phyloP scores from a whole-genome alignment of 1,140 invertebrate genomes.

The Phymastichus coffea region DNA sequence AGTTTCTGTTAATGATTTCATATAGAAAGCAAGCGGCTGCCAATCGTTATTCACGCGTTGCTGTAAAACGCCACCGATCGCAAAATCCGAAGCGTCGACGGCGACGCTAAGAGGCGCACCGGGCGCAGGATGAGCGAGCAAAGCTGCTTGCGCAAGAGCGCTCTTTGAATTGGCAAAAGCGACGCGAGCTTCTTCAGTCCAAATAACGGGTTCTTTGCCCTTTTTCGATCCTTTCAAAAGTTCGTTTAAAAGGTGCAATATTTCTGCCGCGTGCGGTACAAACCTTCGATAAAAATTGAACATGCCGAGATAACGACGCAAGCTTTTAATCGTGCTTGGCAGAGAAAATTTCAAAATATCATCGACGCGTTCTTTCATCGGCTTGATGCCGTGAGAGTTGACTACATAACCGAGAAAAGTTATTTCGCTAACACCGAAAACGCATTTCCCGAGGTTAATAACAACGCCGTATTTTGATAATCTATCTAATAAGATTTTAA shows the following conservation, averaged over 20 bases:
- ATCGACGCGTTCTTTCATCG: slow-evolving; percentile 19
- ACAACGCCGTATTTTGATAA: neutral
- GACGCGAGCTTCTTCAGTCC: slow-evolving; percentile 14
- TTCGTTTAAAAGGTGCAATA: neutral
- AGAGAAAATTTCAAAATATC: slow-evolving; percentile 28
- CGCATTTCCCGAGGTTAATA: slow-evolving; percentile 31
- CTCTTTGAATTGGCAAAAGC: slow-evolving; percentile 39
- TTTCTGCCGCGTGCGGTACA: neutral
- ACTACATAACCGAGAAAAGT: slow-evolving; percentile 38
- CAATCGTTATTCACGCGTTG: slow-evolving; percentile 32
- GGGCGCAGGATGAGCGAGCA: slow-evolving; percentile 26
- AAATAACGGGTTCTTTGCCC: neutral
- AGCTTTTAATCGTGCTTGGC: slow-evolving; percentile 28
- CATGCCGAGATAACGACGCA: slow-evolving; percentile 42
- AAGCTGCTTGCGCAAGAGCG: slow-evolving; percentile 27
- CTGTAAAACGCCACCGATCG: slow-evolving; percentile 28
- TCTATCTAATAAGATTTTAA: neutral
- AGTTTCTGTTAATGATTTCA: slow-evolving; percentile 37
- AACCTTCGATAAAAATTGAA: slow-evolving; percentile 39
- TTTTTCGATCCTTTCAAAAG: neutral
- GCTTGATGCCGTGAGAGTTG: slow-evolving; percentile 6
- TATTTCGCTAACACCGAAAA: slow-evolving; percentile 27
- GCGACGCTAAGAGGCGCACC: slow-evolving; percentile 17
- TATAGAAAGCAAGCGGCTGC: slow-evolving; percentile 50
- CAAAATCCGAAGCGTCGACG: slow-evolving; percentile 33